Evolutionary conservation across 92 coral and sea anemone genomes (phyloP).

Genomic region (Anthopleura xanthogrammica): DNA sequence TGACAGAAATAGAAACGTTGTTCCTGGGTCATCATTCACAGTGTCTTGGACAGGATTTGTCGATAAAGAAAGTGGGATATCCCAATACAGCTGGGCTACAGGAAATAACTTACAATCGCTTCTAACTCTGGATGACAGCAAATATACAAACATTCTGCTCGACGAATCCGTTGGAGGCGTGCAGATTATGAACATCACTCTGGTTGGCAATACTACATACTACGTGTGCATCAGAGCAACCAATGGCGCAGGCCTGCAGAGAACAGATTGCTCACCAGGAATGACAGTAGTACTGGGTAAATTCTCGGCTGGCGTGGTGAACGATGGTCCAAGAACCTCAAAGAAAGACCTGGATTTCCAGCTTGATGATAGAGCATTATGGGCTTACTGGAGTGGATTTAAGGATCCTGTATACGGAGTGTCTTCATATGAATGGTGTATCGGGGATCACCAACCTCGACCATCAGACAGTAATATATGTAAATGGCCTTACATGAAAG

Average conservation of each 20-base stretch:
- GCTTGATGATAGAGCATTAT: constrained; percentile 73
- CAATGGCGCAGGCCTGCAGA: constrained; percentile 68
- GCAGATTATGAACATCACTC: constrained; percentile 55
- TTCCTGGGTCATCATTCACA: constrained; percentile 59
- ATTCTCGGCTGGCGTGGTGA: constrained; percentile 71
- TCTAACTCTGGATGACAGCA: constrained; percentile 12
- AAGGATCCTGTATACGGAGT: constrained; percentile 72
- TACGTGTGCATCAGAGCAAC: constrained; percentile 70
- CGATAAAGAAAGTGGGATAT: constrained; percentile 78
- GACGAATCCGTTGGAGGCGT: constrained; percentile 62
- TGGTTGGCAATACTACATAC: constrained; percentile 52
- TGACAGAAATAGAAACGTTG: constrained; percentile 51
- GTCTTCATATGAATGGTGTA: constrained; percentile 69
- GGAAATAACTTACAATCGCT: constrained; percentile 31
- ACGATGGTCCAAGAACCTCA: constrained; percentile 66
- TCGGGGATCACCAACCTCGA: constrained; percentile 45
- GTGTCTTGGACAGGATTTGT: constrained; percentile 75
- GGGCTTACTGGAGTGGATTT: constrained; percentile 85
- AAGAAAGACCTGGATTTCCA: constrained; percentile 71
- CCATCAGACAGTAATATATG: constrained; percentile 33
- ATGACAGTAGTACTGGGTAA: constrained; percentile 61
- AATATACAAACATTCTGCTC: constrained; percentile 21
- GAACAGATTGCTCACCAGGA: constrained; percentile 66
- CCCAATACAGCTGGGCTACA: constrained; percentile 58
- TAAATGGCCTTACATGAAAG: constrained; percentile 53